phyloP scores from a whole-genome alignment of 92 coral and sea anemone species.

The Scolanthus callimorphus region DNA sequence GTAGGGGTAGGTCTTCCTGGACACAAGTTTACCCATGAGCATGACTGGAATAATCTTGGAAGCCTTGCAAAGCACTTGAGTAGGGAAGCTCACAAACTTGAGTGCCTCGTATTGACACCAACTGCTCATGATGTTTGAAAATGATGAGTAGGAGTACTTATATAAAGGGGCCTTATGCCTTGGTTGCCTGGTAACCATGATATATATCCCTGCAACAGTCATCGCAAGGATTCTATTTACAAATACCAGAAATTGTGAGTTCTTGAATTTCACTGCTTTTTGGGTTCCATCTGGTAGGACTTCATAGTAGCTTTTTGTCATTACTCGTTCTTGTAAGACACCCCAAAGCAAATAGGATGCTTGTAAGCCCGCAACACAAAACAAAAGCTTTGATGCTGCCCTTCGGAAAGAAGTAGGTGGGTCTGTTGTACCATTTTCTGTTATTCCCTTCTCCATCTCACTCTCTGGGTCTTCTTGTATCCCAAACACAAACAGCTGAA shows the following conservation, averaged over 20 bases:
- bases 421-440: conserved; percentile 18
- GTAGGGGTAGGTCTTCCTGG: conserved; percentile 79
- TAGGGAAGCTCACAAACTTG: conserved; percentile 94
- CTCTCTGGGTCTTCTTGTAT: conserved; percentile 62
- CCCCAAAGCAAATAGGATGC: conserved; percentile 94
- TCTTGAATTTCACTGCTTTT: conserved; percentile 55
- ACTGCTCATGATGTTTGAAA: conserved; percentile 94
- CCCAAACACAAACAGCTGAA: conserved; percentile 91
- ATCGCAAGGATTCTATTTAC: conserved; percentile 85
- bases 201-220: conserved; percentile 56
- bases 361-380: conserved; percentile 88
- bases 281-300: conserved; percentile 64
- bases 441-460: conserved; percentile 65
- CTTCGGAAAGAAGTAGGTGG: conserved; percentile 32
- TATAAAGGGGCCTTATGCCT: conserved; percentile 85
- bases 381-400: conserved; percentile 54
- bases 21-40: conserved; percentile 96
- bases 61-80: conserved; percentile 92
- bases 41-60: conserved; percentile 98
- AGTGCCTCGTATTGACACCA: conserved; percentile 99
- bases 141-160: conserved; percentile 88
- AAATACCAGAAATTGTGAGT: conserved; percentile 93
- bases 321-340: conserved; percentile 86
- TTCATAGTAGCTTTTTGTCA: conserved; percentile 73
- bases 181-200: conserved; percentile 76